Conservation (phyloP, 2,888 invertebrate genomes). For the Lumbricus terrestris region DNA sequence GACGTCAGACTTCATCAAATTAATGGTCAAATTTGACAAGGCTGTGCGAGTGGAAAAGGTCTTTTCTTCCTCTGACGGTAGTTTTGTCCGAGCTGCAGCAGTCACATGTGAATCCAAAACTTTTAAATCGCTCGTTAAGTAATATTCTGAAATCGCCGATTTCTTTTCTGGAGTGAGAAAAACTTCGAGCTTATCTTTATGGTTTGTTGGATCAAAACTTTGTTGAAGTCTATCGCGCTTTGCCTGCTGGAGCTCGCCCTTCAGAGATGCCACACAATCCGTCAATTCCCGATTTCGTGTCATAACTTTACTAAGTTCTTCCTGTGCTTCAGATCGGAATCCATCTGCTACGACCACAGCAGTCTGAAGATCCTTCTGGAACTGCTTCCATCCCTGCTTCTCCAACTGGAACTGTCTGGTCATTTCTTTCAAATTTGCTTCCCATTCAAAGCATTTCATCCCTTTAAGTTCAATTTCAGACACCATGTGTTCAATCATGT, state of each 20-base stretch:
- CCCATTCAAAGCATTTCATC: neutral
- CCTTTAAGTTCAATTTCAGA: neutral
- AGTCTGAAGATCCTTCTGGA: conserved; percentile 86
- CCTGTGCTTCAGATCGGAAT: conserved; percentile 85
- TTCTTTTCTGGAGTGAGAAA: neutral
- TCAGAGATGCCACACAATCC: neutral
- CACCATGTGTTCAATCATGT: neutral
- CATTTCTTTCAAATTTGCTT: conserved; percentile 62
- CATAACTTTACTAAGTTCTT: conserved; percentile 71
- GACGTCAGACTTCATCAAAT: neutral
- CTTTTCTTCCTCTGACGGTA: neutral
- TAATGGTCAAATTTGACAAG: neutral
- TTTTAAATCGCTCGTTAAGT: neutral
- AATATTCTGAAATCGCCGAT: neutral
- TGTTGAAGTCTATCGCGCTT: neutral
- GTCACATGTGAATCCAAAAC: neutral
- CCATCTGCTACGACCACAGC: conserved; percentile 93
- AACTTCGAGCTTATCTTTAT: neutral
- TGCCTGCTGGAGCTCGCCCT: neutral
- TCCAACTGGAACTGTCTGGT: conserved; percentile 67
- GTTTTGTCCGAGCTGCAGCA: neutral
- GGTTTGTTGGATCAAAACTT: neutral
- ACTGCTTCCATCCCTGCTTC: conserved; percentile 88
- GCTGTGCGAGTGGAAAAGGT: neutral
- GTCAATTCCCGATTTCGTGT: conserved; percentile 18